Base-by-base conservation (phyloP, 2,113 vertebrate genomes). In the Baryphthengus martii region DNA sequence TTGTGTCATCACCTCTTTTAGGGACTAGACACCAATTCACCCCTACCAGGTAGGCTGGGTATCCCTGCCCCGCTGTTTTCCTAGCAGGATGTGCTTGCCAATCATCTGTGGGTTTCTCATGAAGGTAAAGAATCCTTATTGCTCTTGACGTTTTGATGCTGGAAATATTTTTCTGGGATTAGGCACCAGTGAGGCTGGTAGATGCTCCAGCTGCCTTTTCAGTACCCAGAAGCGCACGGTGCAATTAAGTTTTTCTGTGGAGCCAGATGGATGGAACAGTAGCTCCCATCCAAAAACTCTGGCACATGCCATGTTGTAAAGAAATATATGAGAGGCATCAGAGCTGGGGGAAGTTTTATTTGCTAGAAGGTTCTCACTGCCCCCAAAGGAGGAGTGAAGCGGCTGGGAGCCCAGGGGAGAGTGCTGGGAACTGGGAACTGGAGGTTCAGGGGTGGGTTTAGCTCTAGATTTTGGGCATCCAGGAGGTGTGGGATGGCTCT, bases 231-330 rank as follows among this genome's bases (percentile, higher is more conserved):
- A 53, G 59, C 1, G 1, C 68, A 55, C 0, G 21, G 56, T 29
- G 56, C 71, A 89, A 93, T 86, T 85, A 78, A 66, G 62, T 33
- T 89, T 91, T 88, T 94, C 61, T 86, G 6, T 86, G 66, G 89
- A 91, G 45, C 55, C 94, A 95, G 94, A 83, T 91, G 91, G 85
- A 78, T 61, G 76, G 39, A 89, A 45, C 50, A 19, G 85, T 7
- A 86, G 76, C 44, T 85, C 56, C 85, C 81, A 59, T 82, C 81
- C 85, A 65, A 82, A 89, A 91, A 14, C 6, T 31, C 71, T 9
- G 85, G 76, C 16, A 35, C 13, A 2, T 58, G 33, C 65, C 65
- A 12, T 4, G 13, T 73, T 2, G 20, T 44, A 35, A 74, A 74
- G 85, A 13, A 31, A 18, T 25, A 24, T 7, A 61, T 10, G 47